phyloP scores from a whole-genome alignment of 53 echinoderm and acorn worm species.

The Mesocentrotus franciscanus region DNA sequence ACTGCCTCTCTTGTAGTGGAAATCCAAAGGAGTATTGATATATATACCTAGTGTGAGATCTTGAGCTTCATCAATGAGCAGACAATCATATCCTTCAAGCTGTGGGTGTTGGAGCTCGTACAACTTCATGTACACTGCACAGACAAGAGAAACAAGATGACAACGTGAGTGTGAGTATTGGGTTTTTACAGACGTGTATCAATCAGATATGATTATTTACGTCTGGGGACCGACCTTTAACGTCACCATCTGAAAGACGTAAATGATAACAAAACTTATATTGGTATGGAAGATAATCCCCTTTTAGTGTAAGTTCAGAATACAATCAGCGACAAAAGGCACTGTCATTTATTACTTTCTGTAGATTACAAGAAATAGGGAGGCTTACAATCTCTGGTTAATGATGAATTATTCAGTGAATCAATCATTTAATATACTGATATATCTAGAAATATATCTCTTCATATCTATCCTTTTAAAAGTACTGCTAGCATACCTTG shows the following conservation, averaged over 20 bases:
- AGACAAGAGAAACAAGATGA: not conserved
- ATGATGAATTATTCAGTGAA: no score
- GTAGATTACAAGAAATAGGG: not conserved
- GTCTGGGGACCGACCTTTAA: no score
- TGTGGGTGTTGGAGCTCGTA: slow-evolving; percentile 82
- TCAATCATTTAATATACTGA: no score
- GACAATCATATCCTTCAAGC: slow-evolving; percentile 74
- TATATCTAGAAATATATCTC: no score
- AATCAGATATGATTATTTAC: no score
- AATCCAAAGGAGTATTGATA: not conserved
- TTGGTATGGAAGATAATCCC: not conserved
- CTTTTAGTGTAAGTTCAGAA: not conserved
- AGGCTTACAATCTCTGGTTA: not conserved
- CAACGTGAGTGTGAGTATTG: no score
- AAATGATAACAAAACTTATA: not conserved
- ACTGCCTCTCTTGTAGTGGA: not conserved
- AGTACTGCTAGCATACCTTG: no score
- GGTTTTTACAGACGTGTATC: no score
- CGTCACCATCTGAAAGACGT: no score
- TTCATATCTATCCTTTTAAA: no score
- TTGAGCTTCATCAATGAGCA: slow-evolving; percentile 95
- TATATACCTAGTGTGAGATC: slow-evolving; percentile 90
- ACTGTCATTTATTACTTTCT: not conserved
- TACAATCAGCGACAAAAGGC: not conserved
- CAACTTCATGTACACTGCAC: slow-evolving; percentile 87